Evolutionary conservation across 2,113 vertebrate species (phyloP), one percentile per base, ranked within the genome.

Genomic region (Martes martes): DNA sequence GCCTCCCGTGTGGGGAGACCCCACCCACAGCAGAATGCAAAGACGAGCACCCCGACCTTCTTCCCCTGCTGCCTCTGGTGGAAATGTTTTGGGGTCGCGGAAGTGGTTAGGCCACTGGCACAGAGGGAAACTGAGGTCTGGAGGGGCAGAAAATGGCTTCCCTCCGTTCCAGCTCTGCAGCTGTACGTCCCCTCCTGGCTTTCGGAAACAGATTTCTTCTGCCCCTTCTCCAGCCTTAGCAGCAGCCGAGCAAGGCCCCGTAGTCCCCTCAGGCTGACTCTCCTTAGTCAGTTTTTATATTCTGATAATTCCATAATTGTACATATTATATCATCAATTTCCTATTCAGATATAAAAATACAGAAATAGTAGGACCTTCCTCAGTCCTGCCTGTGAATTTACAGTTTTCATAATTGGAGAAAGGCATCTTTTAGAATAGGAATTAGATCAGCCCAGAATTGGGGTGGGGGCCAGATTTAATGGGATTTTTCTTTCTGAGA

Each of bases 1-100:
- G 47, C 31, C 50, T 26, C 2, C 16, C 0, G 33, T 33, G 50
- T 55, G 57, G 57, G 14, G 31, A 73, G 50, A 45, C 5, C 47
- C 18, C 55, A 7, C 47, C 50, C 0, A 0, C 63, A 57, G 57
- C 39, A 52, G 52, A 13, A 3, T 0, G 4, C n/a, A 14, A 42
- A 4, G 24, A 16, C 50, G 19, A 85, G 31, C 63, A 1, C 23
- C 36, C 21, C 23, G 3, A 0, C 33, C n/a, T 81, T 47, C 24
- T 78, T 50, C 39, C 28, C 61, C n/a, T 31, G 16, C 2, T 21
- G 69, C n/a, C 79, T 14, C 65, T 19, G 13, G 15, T 1, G 61
- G 61, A 73, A 81, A 39, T 21, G 19, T 79, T 28, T 76, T 78
- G 9, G 67, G 59, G 14, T 59, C 4, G 0, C 1, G 1, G 36